Evolutionary conservation across 1,140 invertebrate species (phyloP).

Genomic region (Cyclargus thomasi): DNA sequence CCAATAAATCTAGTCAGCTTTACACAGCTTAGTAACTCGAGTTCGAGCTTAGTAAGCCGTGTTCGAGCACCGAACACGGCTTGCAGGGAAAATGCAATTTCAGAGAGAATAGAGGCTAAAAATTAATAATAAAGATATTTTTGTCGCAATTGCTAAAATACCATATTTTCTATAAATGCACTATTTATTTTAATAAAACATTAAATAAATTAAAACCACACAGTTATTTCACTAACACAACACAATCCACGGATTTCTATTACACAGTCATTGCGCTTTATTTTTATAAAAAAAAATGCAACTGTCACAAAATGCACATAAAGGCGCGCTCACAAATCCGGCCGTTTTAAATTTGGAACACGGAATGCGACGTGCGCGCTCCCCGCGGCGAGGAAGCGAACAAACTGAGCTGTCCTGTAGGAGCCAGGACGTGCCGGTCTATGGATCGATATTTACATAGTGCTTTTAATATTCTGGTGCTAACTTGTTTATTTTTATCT

Average conservation of each 20-base stretch:
- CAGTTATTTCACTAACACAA: neutral
- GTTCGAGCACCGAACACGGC: neutral
- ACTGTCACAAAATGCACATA: conserved; percentile 14
- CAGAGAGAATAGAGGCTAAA: neutral
- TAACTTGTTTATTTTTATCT: conserved; percentile 55
- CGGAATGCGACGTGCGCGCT: conserved; percentile 58
- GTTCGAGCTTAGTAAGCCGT: neutral
- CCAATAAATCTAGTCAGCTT: neutral
- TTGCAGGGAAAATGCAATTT: too few species aligned
- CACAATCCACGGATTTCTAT: neutral
- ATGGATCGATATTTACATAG: conserved; percentile 72
- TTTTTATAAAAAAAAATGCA: neutral
- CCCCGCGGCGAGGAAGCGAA: conserved; percentile 56
- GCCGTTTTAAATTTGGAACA: conserved; percentile 31
- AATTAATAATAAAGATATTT: neutral
- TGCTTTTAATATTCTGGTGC: conserved; percentile 63
- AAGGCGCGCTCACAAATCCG: conserved; percentile 12
- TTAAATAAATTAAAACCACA: neutral
- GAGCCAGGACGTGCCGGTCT: conserved; percentile 56
- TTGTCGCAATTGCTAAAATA: neutral
- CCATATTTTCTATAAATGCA: neutral
- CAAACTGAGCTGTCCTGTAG: conserved; percentile 57
- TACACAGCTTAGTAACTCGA: neutral
- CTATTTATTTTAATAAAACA: neutral
- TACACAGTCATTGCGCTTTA: neutral